Conservation (phyloP, 2,113 vertebrate genomes). For the Cephalopterus ornatus region DNA sequence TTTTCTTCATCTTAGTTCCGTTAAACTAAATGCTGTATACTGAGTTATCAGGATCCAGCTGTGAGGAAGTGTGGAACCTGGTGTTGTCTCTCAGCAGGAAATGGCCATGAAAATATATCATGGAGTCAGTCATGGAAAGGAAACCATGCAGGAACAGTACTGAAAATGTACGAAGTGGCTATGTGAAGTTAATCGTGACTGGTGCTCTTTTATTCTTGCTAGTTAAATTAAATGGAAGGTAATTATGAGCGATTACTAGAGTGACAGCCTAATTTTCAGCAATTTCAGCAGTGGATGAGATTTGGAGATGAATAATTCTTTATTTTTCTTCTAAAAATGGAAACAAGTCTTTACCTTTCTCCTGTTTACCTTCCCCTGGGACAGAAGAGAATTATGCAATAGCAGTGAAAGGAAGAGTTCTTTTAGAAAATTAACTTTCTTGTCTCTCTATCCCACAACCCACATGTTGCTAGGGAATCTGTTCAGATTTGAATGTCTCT, state of each 20-base stretch:
- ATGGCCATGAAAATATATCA: background rate
- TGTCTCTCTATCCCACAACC: background rate
- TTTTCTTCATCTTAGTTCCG: background rate
- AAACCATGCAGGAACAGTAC: background rate
- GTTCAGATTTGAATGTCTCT: background rate
- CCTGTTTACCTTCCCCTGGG: background rate
- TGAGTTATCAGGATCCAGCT: background rate
- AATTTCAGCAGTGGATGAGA: background rate
- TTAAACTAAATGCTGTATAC: background rate
- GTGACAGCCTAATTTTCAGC: background rate
- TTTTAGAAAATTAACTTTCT: background rate
- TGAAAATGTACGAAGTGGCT: background rate
- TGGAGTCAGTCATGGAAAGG: background rate
- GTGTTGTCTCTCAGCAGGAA: background rate
- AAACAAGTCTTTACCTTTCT: background rate
- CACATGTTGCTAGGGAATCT: background rate
- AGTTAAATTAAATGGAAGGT: background rate
- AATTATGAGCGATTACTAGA: background rate
- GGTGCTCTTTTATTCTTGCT: background rate
- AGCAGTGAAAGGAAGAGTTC: background rate
- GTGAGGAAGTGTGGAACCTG: background rate
- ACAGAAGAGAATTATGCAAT: background rate
- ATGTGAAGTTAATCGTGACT: background rate
- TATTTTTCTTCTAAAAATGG: background rate
- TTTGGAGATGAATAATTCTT: background rate